Conservation (phyloP, 2,797 vertebrate species). For the Acomys russatus region DNA sequence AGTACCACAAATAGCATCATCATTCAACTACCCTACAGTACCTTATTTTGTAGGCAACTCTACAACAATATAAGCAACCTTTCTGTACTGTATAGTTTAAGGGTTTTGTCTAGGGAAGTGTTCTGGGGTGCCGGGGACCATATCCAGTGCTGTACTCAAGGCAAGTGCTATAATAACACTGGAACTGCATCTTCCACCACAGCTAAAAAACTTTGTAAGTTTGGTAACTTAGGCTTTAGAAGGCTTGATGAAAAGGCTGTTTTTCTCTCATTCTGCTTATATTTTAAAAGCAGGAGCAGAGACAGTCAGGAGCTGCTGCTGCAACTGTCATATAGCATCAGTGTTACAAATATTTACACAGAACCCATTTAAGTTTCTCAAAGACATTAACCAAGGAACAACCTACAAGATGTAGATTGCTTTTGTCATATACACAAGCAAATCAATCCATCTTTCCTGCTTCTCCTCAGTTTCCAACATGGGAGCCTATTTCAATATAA, state of each 20-base stretch:
- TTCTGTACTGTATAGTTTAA: neutral
- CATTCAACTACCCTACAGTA: neutral
- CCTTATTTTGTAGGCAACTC: slow-evolving; percentile 47
- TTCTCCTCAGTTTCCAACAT: slow-evolving; percentile 44
- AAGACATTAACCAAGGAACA: slow-evolving; percentile 27
- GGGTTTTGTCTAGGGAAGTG: neutral
- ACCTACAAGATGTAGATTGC: slow-evolving; percentile 19
- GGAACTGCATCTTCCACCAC: neutral
- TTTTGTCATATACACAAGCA: slow-evolving; percentile 58
- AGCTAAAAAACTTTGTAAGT: neutral
- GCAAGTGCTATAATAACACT: neutral
- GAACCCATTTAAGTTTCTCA: slow-evolving; percentile 24
- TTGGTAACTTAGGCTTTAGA: slow-evolving; percentile 38
- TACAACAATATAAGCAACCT: slow-evolving; percentile 10
- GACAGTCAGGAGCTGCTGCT: slow-evolving; percentile 22
- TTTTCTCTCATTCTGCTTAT: slow-evolving; percentile 4
- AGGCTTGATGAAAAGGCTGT: slow-evolving; percentile 41
- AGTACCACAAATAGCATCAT: slow-evolving; percentile 6
- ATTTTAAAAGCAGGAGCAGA: neutral
- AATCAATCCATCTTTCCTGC: slow-evolving; percentile 36
- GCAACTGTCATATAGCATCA: slow-evolving; percentile 29
- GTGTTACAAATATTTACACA: slow-evolving; percentile 56
- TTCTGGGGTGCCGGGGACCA: neutral
- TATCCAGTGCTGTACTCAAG: neutral
- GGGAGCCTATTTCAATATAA: neutral